Percentiles rank a stretch among this genome's conserved stretches.
These are phyloP conservation scores for Nannobrachium achirus DNA, from an alignment of 2,113 vertebrate genomes.

Conservation along the genomic window DNA sequence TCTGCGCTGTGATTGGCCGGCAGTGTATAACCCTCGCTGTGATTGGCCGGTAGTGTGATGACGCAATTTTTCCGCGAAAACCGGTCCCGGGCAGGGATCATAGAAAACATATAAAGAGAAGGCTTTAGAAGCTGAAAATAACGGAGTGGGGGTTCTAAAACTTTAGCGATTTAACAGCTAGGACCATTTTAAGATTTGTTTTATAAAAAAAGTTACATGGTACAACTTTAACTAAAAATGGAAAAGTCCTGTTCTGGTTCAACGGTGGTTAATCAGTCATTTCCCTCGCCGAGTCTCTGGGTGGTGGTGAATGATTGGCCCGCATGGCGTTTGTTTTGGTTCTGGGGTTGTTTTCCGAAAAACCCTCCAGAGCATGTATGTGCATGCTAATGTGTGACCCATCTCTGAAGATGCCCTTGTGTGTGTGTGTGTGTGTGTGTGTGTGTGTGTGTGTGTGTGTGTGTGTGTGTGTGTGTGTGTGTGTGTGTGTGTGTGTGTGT, in stretches of 20 bases:
- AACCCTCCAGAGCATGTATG: constrained; percentile 39
- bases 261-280: constrained; percentile 6
- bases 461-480: constrained; percentile 12
- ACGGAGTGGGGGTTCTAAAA: no score
- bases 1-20: no score
- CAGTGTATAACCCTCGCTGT: no score
- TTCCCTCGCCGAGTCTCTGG: neutral
- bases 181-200: no score
- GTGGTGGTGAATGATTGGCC: constrained; percentile 10
- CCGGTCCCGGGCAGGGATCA: no score
- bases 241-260: constrained; percentile 1
- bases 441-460: neutral
- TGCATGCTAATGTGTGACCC: constrained; percentile 56
- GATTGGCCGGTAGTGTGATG: no score
- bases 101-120: no score
- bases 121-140: no score
- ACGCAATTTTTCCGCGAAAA: no score
- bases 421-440: constrained; percentile 23
- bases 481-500: constrained; percentile 31
- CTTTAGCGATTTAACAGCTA: no score
- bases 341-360: constrained; percentile 50
- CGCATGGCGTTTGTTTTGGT: constrained; percentile 61
- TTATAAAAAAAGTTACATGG: no score
- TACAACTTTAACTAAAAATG: neutral
- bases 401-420: constrained; percentile 53